Conservation (phyloP, 2,797 vertebrate genomes). For the Enteromius paludinosus region DNA sequence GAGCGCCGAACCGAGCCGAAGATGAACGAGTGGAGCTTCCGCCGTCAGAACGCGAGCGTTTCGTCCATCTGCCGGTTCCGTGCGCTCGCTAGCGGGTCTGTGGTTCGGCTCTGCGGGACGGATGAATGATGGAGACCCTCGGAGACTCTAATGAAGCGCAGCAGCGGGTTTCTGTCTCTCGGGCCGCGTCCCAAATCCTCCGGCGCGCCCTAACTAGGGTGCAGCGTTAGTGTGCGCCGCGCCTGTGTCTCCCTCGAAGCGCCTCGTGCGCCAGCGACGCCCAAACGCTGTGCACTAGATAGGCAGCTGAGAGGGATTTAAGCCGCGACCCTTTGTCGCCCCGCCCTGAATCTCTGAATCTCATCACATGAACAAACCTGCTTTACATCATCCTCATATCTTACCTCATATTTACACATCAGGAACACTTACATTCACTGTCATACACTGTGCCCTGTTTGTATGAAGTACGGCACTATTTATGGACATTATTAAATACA, state of each 20-base stretch:
- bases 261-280: neutral
- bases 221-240: neutral
- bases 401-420: neutral
- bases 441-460: neutral
- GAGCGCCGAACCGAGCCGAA: constrained; percentile 54
- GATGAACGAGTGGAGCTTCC: neutral
- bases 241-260: neutral
- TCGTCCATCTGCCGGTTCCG: constrained; percentile 41
- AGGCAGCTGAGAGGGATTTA: neutral
- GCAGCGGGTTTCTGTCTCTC: constrained; percentile 63
- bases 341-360: constrained; percentile 45
- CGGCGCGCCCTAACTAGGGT: constrained; percentile 60
- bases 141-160: constrained; percentile 38
- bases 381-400: constrained; percentile 16
- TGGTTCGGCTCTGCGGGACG: constrained; percentile 15
- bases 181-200: constrained; percentile 58
- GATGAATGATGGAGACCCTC: constrained; percentile 35
- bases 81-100: constrained; percentile 21
- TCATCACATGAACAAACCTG: constrained; percentile 22
- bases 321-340: constrained; percentile 14
- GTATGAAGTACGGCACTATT: neutral
- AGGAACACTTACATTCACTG: too few relatives aligned
- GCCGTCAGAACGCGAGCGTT: constrained; percentile 34
- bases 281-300: neutral
- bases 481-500: too few relatives aligned